phyloP scores from a whole-genome alignment of 2,113 vertebrate genomes.

The Malurus melanocephalus region DNA sequence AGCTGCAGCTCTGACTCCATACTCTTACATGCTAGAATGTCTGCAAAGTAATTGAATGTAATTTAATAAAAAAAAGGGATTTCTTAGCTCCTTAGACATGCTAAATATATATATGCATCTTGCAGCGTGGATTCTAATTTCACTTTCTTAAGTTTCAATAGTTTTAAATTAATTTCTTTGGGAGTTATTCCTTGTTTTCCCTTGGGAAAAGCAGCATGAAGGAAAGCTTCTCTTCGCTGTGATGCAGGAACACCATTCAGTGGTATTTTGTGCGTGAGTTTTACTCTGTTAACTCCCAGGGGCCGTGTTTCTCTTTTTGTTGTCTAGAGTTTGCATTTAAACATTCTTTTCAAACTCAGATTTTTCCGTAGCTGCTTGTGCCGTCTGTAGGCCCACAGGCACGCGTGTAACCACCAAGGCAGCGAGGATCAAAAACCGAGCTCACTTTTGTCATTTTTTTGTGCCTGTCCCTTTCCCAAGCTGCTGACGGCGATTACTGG shows the following conservation, averaged over 20 bases:
- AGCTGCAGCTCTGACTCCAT: neutral
- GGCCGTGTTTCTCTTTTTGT: neutral
- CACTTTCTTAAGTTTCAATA: slow-evolving; percentile 17
- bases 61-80: slow-evolving; percentile 22
- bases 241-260: neutral
- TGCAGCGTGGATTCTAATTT: neutral
- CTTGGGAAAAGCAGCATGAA: neutral
- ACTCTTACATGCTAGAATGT: neutral
- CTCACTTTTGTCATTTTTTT: neutral
- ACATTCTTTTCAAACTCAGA: neutral
- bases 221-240: neutral
- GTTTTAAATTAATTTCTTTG: neutral
- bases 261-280: neutral
- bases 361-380: neutral
- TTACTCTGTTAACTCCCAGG: neutral
- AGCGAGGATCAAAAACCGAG: rapidly evolving
- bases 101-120: neutral
- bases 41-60: slow-evolving; percentile 32
- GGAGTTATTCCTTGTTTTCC: neutral
- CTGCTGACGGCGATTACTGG: slow-evolving; percentile 93
- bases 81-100: slow-evolving; percentile 26
- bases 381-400: rapidly evolving
- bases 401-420: rapidly evolving
- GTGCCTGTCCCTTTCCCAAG: slow-evolving; percentile 50
- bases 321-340: neutral